Conservation (phyloP, 2,113 vertebrate genomes). For the Psilopsiagon aurifrons region DNA sequence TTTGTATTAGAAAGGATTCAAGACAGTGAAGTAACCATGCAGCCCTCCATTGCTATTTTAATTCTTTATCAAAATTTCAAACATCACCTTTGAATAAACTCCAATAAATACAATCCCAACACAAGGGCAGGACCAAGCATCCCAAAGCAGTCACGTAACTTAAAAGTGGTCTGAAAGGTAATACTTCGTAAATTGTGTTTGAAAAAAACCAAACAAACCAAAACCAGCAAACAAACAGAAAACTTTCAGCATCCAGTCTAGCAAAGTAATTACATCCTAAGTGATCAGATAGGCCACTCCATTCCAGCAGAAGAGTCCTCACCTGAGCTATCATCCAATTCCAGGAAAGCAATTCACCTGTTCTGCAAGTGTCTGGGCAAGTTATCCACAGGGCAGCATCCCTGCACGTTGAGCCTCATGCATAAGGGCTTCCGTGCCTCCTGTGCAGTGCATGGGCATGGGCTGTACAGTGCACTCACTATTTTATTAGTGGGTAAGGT, state of each 20-base stretch:
- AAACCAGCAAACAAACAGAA: neutral
- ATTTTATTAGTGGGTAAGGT: neutral
- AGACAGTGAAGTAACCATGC: neutral
- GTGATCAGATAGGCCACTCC: neutral
- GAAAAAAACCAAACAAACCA: neutral
- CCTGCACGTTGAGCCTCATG: neutral
- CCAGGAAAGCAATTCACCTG: neutral
- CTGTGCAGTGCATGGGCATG: accelerated
- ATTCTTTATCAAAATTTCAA: neutral
- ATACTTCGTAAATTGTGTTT: neutral
- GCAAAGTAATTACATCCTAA: neutral
- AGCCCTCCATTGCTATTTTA: neutral
- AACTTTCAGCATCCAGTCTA: neutral
- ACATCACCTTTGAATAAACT: neutral
- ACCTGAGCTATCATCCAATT: neutral
- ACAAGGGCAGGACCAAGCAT: neutral
- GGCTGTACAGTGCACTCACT: neutral
- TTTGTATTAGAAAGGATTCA: neutral
- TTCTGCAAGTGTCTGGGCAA: neutral
- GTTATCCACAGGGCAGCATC: neutral
- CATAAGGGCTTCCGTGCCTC: neutral
- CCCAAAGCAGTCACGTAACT: neutral
- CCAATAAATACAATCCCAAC: neutral
- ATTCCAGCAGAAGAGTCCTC: neutral
- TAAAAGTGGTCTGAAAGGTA: neutral